Evolutionary conservation across 2,113 vertebrate species (phyloP).

Genomic region (Rutilus rutilus): DNA sequence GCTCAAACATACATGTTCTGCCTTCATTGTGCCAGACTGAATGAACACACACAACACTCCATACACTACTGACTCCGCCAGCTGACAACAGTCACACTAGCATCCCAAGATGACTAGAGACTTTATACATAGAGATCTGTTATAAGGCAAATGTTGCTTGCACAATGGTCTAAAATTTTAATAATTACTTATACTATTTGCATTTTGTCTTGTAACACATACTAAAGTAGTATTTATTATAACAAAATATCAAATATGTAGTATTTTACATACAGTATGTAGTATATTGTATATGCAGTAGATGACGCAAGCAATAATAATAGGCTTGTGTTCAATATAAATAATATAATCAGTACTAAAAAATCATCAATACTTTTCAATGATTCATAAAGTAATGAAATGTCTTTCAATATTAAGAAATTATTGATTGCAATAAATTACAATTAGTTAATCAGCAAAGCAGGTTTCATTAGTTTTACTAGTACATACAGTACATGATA

Average conservation of each 20-base stretch:
- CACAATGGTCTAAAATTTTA: neutral
- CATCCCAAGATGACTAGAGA: neutral
- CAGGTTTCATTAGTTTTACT: neutral
- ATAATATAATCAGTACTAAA: neutral
- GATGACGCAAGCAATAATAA: neutral
- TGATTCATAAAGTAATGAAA: neutral
- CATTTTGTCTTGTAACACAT: too few relatives aligned
- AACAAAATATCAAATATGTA: too few relatives aligned
- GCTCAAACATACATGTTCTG: neutral
- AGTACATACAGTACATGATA: neutral
- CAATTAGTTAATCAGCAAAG: neutral
- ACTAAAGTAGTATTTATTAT: too few relatives aligned
- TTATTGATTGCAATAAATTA: neutral
- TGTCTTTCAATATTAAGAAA: too few relatives aligned
- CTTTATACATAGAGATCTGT: neutral
- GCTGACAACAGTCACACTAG: neutral
- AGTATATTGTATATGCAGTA: neutral
- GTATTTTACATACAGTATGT: too few relatives aligned
- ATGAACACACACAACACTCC: neutral
- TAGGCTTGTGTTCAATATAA: neutral
- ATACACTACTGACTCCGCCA: neutral
- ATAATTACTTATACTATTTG: neutral
- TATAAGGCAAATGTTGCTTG: too few relatives aligned
- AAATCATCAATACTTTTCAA: neutral
- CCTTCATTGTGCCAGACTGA: neutral